Conservation (phyloP, 2,797 vertebrate species). For the Benthosema pterotum region DNA sequence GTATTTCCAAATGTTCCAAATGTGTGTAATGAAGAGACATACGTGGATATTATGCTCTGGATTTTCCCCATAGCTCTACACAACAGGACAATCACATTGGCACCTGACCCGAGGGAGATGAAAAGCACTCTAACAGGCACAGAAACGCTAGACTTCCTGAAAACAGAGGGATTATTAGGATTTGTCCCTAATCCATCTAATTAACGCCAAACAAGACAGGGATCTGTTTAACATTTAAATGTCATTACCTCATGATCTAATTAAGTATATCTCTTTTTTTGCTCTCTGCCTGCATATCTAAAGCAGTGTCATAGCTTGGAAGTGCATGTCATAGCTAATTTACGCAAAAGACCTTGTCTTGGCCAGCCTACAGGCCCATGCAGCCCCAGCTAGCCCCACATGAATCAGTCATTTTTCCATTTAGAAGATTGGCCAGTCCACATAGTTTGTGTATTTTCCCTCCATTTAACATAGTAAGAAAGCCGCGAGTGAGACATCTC, state of each 20-base stretch:
- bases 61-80: background rate
- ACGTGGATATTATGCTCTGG: too few species aligned
- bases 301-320: constrained; percentile 33
- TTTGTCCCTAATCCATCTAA: constrained; percentile 64
- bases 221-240: constrained; percentile 67
- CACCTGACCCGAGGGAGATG: constrained; percentile 37
- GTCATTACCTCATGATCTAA: constrained; percentile 43
- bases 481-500: too few species aligned
- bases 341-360: constrained; percentile 16
- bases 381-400: background rate
- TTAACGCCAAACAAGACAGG: constrained; percentile 62
- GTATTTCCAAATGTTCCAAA: too few species aligned
- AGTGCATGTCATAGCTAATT: constrained; percentile 35
- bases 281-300: constrained; percentile 52
- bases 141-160: constrained; percentile 50
- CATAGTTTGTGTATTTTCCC: too few species aligned
- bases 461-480: too few species aligned
- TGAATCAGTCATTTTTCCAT: constrained; percentile 16
- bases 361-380: constrained; percentile 7
- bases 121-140: constrained; percentile 47
- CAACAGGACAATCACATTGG: constrained; percentile 24
- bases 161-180: constrained; percentile 38
- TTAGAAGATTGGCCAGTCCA: too few species aligned
- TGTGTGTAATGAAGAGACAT: too few species aligned
- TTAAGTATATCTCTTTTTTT: constrained; percentile 47